Conservation (phyloP, 1,140 invertebrate species). For the Brachionus rubens region DNA sequence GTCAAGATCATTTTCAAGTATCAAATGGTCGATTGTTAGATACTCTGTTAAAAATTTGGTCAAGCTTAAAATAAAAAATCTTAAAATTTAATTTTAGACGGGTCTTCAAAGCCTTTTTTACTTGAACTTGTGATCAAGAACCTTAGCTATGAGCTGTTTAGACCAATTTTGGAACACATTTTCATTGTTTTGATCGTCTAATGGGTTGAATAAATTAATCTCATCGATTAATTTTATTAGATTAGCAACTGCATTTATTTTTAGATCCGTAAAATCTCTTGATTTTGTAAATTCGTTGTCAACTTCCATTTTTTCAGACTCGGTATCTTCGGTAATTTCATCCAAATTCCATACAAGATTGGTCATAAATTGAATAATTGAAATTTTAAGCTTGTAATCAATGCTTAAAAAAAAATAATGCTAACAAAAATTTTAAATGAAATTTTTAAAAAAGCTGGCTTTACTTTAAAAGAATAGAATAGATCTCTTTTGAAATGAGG, state of each 20-base stretch:
- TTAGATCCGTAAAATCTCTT: background rate
- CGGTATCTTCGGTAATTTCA: background rate
- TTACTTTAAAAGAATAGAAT: slow-evolving; percentile 15
- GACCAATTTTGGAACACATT: slow-evolving; percentile 30
- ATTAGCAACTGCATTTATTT: background rate
- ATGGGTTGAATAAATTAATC: slow-evolving; percentile 14
- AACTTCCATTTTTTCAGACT: slow-evolving; percentile 24
- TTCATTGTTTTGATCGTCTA: slow-evolving; percentile 25
- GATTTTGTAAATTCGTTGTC: background rate
- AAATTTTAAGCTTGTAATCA: slow-evolving; percentile 28
- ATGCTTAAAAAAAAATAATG: background rate
- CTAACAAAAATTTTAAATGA: no score
- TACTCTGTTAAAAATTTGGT: background rate
- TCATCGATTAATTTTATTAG: slow-evolving; percentile 1
- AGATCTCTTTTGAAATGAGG: background rate
- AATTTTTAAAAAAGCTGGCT: no score
- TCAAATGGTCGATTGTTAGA: slow-evolving; percentile 25
- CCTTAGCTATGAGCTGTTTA: background rate
- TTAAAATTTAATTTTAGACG: background rate
- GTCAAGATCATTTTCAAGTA: slow-evolving; percentile 24
- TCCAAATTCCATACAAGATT: background rate
- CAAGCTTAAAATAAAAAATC: background rate
- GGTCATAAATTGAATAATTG: slow-evolving; percentile 11
- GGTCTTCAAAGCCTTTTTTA: background rate
- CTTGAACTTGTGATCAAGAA: background rate